Percentiles rank a stretch among this genome's conserved stretches.
Conservation (phyloP, 2,888 invertebrate genomes). For the Cyclophora albipunctata region DNA sequence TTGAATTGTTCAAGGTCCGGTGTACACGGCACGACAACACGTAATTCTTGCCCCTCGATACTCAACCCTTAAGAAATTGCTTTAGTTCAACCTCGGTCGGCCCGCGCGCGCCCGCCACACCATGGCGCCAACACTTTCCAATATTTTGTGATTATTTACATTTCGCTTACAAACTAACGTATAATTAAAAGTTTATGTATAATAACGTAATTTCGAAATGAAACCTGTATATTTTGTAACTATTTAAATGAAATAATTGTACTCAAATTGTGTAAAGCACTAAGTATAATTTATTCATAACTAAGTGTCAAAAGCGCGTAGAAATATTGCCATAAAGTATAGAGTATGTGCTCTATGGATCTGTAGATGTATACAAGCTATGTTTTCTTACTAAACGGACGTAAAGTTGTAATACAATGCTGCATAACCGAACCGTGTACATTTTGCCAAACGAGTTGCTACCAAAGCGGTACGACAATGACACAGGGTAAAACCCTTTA, state of each 20-base stretch:
- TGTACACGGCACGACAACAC: slow-evolving; percentile 35
- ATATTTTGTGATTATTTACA: slow-evolving; percentile 7
- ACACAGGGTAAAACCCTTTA: slow-evolving; percentile 46
- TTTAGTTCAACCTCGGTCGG: slow-evolving; percentile 52
- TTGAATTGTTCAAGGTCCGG: slow-evolving; percentile 29
- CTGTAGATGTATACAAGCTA: no score
- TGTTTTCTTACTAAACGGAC: no score
- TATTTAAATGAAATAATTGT: no score
- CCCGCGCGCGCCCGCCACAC: slow-evolving; percentile 44
- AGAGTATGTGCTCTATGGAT: no score
- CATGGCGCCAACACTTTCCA: slow-evolving; percentile 44
- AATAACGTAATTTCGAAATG: no score
- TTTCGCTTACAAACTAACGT: no score
- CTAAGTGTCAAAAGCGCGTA: no score
- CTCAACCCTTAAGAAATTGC: slow-evolving; percentile 54
- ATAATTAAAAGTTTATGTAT: no score
- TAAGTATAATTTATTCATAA: no score
- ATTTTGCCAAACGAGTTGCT: slow-evolving; percentile 67
- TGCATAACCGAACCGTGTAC: slow-evolving; percentile 66
- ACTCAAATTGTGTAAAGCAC: no score
- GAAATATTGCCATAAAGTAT: no score
- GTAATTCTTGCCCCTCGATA: slow-evolving; percentile 54
- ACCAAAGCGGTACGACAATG: slow-evolving; percentile 62
- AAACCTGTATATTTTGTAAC: no score
- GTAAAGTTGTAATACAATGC: slow-evolving; percentile 34